Base-by-base conservation (phyloP, 2,797 vertebrate genomes). In the Enteromius anoplus region DNA sequence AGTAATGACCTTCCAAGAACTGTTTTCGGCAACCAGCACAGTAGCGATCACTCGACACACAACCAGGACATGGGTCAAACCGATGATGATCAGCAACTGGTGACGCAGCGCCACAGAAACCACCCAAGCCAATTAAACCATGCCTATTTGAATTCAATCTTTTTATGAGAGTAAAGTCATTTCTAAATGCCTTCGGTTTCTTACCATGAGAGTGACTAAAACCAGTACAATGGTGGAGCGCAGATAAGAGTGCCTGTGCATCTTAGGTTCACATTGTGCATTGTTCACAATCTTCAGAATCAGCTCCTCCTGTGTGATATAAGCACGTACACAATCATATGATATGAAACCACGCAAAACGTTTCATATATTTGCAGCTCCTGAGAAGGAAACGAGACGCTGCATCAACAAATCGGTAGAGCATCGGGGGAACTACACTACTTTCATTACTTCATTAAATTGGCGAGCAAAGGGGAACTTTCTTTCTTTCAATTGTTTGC, bases 21-120 rank as follows among this genome's bases (percentile, higher is more conserved):
- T 92, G 32, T 51, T 23, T 47, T 93, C 91, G 40, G 90, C 91
- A 84, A 99, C 88, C 80, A 93, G 6, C 0, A 95, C 95, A 0
- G 92, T 93, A 0, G 93, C 92, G 2, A 98, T 76, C 45, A 97
- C 97, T 0, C 98, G 95, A 93, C 96, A 96, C 72, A 99, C 92
- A 88, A 99, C 96, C 40, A 99, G 91, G 0, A 89, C 91, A 0
- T 97, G 96, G 0, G 97, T 94, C 26, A 98, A 92, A 75, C 97
- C 97, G 0, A 99, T 96, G 86, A 97, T 93, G 87, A 98, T 49
- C 81, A 91, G 77, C 60, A 99, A 94, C 98, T 99, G 91, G 0
- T 23, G 11, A 83, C 66, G 85, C 55, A 68, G 89, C 7, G 79
- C n/a, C 75, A 89, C 26, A 79, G 45, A 87, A 12, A 21, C 0